Evolutionary conservation across 2,113 vertebrate genomes (phyloP), one percentile per base, ranked within the genome.

Genomic region (Erpornis zantholeuca): DNA sequence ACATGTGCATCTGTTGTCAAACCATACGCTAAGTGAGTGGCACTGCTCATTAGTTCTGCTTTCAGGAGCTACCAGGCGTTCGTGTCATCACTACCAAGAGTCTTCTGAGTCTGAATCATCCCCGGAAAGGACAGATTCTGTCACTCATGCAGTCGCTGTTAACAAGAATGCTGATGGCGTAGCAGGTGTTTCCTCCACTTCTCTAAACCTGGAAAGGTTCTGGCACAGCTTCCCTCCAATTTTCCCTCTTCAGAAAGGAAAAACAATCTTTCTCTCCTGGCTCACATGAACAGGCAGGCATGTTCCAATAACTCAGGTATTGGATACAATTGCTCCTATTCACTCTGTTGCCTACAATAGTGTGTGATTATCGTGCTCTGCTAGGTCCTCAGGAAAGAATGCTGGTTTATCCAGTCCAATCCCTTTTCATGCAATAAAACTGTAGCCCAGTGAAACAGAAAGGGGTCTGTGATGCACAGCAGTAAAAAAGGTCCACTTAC

Each of bases 71-170:
- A 94, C 94, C 93, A 97, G 92, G 95, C 92, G 0, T 81, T 94
- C 78, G 8, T 97, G 95, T 95, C 96, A 97, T 96, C 96, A 85
- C 92, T 88, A 96, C 90, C 94, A 95, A 95, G 95, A 97, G 92
- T 95, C 96, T 96, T 95, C 93, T 92, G 86, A 97, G 94, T 92
- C 96, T 97, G 97, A 97, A 97, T 97, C 96, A 97, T 97, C 96
- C 96, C 96, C 90, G 90, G 96, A 97, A 97, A 96, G 94, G 93
- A 93, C 94, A 91, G 94, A 96, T 93, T 93, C 95, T 97, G 96
- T 94, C 93, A 94, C 92, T 89, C 87, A 73, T 40, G 90, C 88
- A 93, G 78, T 89, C 71, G 22, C 88, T 92, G 93, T 82, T 97
- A 95, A 91, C 96, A 94, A 92, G 96, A 96, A 91, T 93, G 96